Base-by-base conservation (phyloP, 2,888 invertebrate genomes). In the Hirtodrosophila duncani region DNA sequence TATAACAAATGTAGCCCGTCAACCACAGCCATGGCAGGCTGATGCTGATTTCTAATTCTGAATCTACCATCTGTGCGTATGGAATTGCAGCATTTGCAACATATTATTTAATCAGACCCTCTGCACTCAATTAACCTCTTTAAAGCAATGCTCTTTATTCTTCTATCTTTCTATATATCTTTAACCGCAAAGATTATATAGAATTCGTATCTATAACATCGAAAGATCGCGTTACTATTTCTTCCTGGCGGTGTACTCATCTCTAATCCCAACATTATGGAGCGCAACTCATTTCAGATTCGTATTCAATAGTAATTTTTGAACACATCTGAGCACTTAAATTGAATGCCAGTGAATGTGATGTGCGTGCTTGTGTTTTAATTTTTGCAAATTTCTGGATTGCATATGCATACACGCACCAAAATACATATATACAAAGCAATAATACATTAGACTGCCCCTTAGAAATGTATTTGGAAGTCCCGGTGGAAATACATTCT, bases 361-460 rank as follows among this genome's bases (percentile, higher is more conserved):
- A 17, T 31, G 31, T 31, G 31, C 17, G 31, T 31, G 31, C 16
- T 17, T 31, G 17, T 17, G 16, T 9, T 16, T 31, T 31, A 16
- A 31, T 31, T 16, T 31, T 16, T 17, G 9, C 31, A 31, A 31
- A 31, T 31, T 31, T 16, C 31, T n/a, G n/a, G n/a, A n/a, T n/a
- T n/a, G n/a, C n/a, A n/a, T n/a, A n/a, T n/a, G n/a, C n/a, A n/a
- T n/a, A n/a, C n/a, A n/a, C n/a, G n/a, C n/a, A n/a, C n/a, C 31
- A 31, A 18, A 9, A 18, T 11, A 9, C 17, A 31, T 10, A 31
- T 31, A 17, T 31, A 31, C n/a, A n/a, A n/a, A n/a, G n/a, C n/a
- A n/a, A n/a, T n/a, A n/a, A n/a, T n/a, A n/a, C n/a, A n/a, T n/a
- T n/a, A n/a, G n/a, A n/a, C n/a, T n/a, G n/a, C n/a, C n/a, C n/a